Conservation (phyloP, 2,113 vertebrate species). For the Rostratula benghalensis region DNA sequence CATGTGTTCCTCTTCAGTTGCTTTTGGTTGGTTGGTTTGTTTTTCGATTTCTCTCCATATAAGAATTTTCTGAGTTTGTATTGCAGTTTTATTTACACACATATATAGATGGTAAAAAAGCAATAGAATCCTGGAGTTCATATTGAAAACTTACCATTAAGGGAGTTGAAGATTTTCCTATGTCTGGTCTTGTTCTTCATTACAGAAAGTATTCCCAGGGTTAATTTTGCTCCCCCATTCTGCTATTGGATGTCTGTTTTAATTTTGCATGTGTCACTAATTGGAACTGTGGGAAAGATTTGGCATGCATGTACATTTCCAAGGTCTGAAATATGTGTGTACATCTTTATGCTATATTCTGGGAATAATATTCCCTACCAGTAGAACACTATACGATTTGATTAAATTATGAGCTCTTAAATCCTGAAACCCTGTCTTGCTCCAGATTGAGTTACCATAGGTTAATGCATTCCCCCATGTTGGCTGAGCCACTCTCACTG, state of each 20-base stretch:
- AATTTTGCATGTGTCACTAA: background rate
- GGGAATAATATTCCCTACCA: background rate
- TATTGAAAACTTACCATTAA: background rate
- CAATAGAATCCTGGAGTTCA: background rate
- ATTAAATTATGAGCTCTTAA: background rate
- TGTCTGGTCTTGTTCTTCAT: background rate
- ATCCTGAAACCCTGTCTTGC: background rate
- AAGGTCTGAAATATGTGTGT: background rate
- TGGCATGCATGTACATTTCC: rapidly evolving
- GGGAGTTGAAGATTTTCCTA: background rate
- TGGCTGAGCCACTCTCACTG: background rate
- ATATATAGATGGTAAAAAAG: background rate
- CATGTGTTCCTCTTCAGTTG: background rate
- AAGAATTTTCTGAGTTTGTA: background rate
- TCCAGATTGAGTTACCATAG: background rate
- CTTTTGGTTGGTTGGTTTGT: background rate
- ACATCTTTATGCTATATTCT: background rate
- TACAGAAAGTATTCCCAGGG: background rate
- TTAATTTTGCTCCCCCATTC: background rate
- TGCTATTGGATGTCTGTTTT: background rate
- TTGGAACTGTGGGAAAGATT: background rate
- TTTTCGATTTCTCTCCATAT: background rate
- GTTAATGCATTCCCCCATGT: background rate
- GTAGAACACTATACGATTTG: background rate
- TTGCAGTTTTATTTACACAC: background rate